Evolutionary conservation across 2,888 invertebrate genomes (phyloP), one percentile per base, ranked within the genome.

Genomic region (Hemithea aestivaria): DNA sequence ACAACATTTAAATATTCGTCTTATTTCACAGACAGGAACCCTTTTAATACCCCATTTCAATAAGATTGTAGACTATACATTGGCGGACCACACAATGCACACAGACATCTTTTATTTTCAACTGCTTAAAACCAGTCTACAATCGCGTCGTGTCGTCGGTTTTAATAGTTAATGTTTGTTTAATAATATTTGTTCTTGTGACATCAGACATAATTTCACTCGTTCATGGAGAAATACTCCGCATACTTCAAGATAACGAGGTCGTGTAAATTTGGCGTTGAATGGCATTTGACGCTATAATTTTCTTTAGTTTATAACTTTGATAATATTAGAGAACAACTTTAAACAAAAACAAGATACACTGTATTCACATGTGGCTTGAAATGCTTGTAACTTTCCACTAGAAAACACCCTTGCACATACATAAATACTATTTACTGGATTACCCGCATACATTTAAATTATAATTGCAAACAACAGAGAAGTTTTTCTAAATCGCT

Each of bases 131-230:
- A 16, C 16, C 16, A 16, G 16, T 37, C 31, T 40, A 29, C 31
- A 33, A 35, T 35, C 37, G 11, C 9, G 12, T 20, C 24, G 36
- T 27, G 26, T 29, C 32, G 36, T 35, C 23, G 31, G 21, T 36
- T 41, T 41, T 32, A 21, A 20, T 35, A 25, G 27, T 43, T 36
- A 27, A 45, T 29, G 26, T 25, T 32, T 21, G 45, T 42, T 42
- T 50, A n/a, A n/a, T 43, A 42, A 41, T 32, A 25, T 31, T 27
- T 26, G 16, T 21, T 26, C 21, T 32, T 34, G 12, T 48, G 38
- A 45, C 50, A 42, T 45, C 42, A 43, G 31, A 36, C 25, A 20
- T 40, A 32, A 27, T 41, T 28, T 45, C 29, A 31, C 37, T 35
- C 27, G 28, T 44, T 44, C 12, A 34, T 43, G 27, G 34, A 39